These are phyloP conservation scores for Cynaeus angustus DNA, from an alignment of 2,888 invertebrate species.

Conservation along the genomic window DNA sequence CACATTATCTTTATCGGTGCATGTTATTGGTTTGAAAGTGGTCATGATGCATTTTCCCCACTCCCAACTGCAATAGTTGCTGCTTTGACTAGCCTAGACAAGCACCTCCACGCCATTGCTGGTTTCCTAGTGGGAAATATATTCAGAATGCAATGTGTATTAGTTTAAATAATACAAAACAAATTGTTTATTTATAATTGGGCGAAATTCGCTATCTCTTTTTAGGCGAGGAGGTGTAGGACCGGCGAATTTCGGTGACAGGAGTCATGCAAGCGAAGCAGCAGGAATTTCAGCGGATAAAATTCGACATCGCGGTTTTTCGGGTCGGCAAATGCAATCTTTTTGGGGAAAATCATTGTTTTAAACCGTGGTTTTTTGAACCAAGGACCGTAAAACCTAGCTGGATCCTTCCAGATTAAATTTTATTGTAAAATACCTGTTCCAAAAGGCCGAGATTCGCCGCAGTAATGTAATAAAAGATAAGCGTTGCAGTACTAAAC, in stretches of 20 bases:
- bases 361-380: too few species aligned
- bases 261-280: neutral
- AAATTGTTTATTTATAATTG: conserved; percentile 68
- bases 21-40: conserved; percentile 38
- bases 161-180: conserved; percentile 71
- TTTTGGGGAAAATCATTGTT: neutral
- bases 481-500: conserved; percentile 17
- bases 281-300: neutral
- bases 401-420: conserved; percentile 14
- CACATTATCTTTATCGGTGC: conserved; percentile 30
- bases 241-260: conserved; percentile 47
- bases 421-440: conserved; percentile 30
- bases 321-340: neutral
- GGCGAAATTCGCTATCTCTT: conserved; percentile 54
- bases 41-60: conserved; percentile 44
- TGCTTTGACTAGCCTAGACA: conserved; percentile 62
- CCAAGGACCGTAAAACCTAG: too few species aligned
- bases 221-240: conserved; percentile 41
- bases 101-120: conserved; percentile 57
- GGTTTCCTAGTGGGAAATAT: conserved; percentile 69
- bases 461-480: conserved; percentile 23
- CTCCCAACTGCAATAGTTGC: conserved; percentile 45
- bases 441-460: conserved; percentile 20
- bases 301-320: neutral
- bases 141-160: conserved; percentile 72